Conservation (phyloP, 2,797 vertebrate genomes). For the Dermochelys coriacea region DNA sequence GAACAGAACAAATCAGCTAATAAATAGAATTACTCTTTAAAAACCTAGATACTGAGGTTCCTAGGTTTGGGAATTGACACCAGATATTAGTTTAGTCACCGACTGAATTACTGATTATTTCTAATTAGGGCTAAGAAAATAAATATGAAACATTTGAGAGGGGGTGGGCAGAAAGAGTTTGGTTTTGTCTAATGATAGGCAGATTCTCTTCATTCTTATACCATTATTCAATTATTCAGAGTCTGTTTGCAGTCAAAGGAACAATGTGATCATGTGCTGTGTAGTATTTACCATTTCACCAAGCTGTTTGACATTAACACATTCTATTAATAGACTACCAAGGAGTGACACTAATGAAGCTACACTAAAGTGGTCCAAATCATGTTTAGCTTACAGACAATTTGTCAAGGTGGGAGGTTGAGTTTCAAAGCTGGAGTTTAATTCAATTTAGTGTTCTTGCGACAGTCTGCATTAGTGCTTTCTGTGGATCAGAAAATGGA, state of each 20-base stretch:
- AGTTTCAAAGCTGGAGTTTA: slow-evolving; percentile 21
- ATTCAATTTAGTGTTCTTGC: slow-evolving; percentile 13
- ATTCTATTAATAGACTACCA: slow-evolving; percentile 1
- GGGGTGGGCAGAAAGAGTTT: not conserved
- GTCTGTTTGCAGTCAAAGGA: slow-evolving; percentile 39
- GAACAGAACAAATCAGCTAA: slow-evolving; percentile 70
- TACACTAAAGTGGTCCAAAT: not conserved
- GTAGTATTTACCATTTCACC: slow-evolving; percentile 23
- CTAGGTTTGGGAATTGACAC: slow-evolving; percentile 47
- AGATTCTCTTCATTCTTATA: slow-evolving; percentile 31
- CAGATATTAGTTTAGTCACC: slow-evolving; percentile 45
- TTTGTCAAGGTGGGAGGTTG: slow-evolving; percentile 57
- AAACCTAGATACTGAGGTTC: slow-evolving; percentile 31
- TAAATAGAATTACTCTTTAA: slow-evolving; percentile 55
- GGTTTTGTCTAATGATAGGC: slow-evolving; percentile 44
- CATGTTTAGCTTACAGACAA: slow-evolving; percentile 1
- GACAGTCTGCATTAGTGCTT: not conserved
- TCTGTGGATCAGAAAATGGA: not conserved
- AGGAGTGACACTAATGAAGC: not conserved
- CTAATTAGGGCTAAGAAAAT: slow-evolving; percentile 68
- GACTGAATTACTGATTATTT: slow-evolving; percentile 66
- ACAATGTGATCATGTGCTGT: not conserved
- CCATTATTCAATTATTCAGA: slow-evolving; percentile 55
- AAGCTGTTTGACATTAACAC: slow-evolving; percentile 28
- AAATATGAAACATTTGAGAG: slow-evolving; percentile 21